Base-by-base conservation (phyloP, 2,888 invertebrate species). In the Leucophenga montana region DNA sequence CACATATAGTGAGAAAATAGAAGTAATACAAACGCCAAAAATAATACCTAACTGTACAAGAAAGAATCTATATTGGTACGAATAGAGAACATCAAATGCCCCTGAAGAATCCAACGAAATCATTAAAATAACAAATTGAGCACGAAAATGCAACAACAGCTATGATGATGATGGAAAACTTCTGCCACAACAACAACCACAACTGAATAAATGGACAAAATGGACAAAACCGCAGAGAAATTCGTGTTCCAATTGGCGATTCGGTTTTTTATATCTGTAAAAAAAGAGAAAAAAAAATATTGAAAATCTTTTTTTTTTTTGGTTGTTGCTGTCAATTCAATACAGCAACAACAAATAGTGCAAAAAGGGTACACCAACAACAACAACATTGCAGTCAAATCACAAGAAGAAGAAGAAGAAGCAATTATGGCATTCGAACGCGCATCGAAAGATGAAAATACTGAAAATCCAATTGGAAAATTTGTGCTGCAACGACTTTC, bases 71-170 rank as follows among this genome's bases (percentile, higher is more conserved):
- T 61, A 16, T 50, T 50, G 14, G 1, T 16, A 50, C 18, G 16
- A 16, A 20, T 11, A 56, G 20, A 18, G 56, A 11, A 14, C 56
- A 16, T 14, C 56, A 61, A 14, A 16, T 56, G 61, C 39, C 22
- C 18, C 61, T 59, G 65, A 61, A 81, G 79, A 82, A 83, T 79
- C 81, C 81, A 82, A 79, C 77, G 79, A 82, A 81, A 82, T 81
- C 81, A 82, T 81, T 81, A 81, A 83, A 83, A 83, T 83, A 81
- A 80, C 80, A 82, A 82, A 82, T 82, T 81, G 83, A 75, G 74
- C 83, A 82, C 80, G 80, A 79, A 81, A 80, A 82, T 71, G 68
- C 68, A 66, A 73, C 50, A 50, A 50, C 50, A 50, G n/a, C n/a
- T n/a, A n/a, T n/a, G n/a, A n/a, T n/a, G n/a, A n/a, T n/a, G n/a